Conservation (phyloP, 53 echinoderm and acorn worm species). For the Temnopleurus reevesii region DNA sequence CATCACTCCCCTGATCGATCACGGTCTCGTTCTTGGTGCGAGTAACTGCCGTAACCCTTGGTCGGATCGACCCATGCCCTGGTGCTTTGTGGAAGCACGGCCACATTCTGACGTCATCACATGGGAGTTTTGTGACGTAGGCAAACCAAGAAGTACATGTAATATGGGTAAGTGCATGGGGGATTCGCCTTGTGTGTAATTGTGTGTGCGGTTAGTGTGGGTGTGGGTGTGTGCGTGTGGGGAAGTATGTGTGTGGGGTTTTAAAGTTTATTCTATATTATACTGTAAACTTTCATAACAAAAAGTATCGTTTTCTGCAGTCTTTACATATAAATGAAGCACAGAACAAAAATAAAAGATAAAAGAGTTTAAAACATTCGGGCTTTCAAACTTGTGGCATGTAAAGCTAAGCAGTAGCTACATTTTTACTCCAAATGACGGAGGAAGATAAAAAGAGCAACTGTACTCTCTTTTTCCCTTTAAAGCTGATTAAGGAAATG, state of each 20-base stretch:
- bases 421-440: too few species aligned
- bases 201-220: not conserved
- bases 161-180: slow-evolving; percentile 38
- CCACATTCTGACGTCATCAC: slow-evolving; percentile 50
- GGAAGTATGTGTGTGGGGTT: not conserved
- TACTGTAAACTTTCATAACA: too few species aligned
- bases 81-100: slow-evolving; percentile 69
- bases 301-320: too few species aligned
- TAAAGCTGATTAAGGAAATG: too few species aligned
- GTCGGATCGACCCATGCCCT: slow-evolving; percentile 58
- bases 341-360: too few species aligned
- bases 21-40: slow-evolving; percentile 39
- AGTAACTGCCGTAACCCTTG: slow-evolving; percentile 83
- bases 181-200: not conserved
- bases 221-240: not conserved
- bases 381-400: too few species aligned
- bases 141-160: slow-evolving; percentile 72
- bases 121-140: slow-evolving; percentile 78
- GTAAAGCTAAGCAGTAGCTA: too few species aligned
- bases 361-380: too few species aligned
- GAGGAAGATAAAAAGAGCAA: too few species aligned
- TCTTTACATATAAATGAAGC: too few species aligned
- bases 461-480: too few species aligned
- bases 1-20: slow-evolving; percentile 36
- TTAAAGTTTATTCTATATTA: too few species aligned